Evolutionary conservation across 2,797 vertebrate genomes (phyloP).

Genomic region (Sebastes paucispinis): DNA sequence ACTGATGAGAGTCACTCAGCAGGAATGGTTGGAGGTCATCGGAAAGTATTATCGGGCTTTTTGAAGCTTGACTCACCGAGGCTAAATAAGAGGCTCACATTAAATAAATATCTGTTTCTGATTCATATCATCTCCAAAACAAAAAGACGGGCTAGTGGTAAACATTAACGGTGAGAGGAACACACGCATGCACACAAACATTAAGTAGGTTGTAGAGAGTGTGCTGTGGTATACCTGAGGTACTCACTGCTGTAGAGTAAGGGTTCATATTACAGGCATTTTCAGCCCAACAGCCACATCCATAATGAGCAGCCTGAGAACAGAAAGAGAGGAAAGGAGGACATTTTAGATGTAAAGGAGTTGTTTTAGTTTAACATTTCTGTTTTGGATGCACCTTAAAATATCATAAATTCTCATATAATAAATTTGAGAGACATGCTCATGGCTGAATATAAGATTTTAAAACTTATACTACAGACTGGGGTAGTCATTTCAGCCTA

Average conservation of each 20-base stretch:
- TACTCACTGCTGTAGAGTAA: conserved; percentile 99
- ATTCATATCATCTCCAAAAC: conserved; percentile 49
- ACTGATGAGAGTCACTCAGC: conserved; percentile 70
- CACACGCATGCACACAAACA: neutral
- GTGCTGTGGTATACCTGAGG: conserved; percentile 91
- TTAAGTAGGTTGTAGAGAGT: neutral
- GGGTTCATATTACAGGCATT: conserved; percentile 91
- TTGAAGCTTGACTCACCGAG: conserved; percentile 50
- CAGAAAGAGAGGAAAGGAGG: conserved; percentile 31
- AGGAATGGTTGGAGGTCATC: conserved; percentile 62
- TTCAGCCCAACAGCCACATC: conserved; percentile 99
- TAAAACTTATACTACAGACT: neutral
- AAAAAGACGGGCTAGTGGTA: conserved; percentile 18
- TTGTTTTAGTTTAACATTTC: neutral
- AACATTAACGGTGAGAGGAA: conserved; percentile 1
- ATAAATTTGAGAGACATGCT: neutral
- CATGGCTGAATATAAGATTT: neutral
- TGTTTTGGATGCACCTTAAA: neutral
- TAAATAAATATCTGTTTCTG: conserved; percentile 42
- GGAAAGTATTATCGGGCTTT: conserved; percentile 66
- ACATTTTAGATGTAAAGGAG: neutral
- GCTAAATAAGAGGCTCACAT: conserved; percentile 33
- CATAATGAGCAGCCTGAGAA: conserved; percentile 95
- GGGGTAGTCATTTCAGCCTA: neutral
- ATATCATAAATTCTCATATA: neutral